Base-by-base conservation (phyloP, 2,113 vertebrate species). In the Pygoscelis antarcticus region DNA sequence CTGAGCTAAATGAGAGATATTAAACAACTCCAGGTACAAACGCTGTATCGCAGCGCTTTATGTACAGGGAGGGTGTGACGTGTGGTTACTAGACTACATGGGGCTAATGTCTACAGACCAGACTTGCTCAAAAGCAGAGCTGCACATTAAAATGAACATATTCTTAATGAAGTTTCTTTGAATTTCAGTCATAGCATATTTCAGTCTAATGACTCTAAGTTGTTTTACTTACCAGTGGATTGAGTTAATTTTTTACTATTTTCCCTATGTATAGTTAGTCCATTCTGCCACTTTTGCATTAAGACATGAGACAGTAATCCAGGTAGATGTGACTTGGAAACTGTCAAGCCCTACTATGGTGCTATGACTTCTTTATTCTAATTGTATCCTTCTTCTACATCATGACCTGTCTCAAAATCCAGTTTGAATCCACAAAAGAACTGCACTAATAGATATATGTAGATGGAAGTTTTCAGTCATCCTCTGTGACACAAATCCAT, bases 1-100 rank as follows among this genome's bases (percentile, higher is more conserved):
- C 93, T 96, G 97, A 96, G 97, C 94, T 94, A 91, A 97, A 96
- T 60, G 60, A 82, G 80, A 93, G 68, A 32, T 36, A 95, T 51
- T 85, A 80, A 87, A 60, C 46, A 29, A 57, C 34, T 27, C 29
- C 74, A 68, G 74, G 87, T 52, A 78, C 89, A 74, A 58, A 34
- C 2, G 2, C 15, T 7, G 75, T 36, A 52, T 23, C 4, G 4
- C n/a, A 44, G 88, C 68, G 54, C 81, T 74, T 66, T 13, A 16
- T 29, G 70, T 25, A n/a, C 68, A 11, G 58, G 71, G 36, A 65
- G 68, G 68, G 32, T 21, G 23, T 38, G 82, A 78, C 1, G 4
- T 55, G 60, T 69, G 86, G 60, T 57, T 49, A 61, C 76, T 20
- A 70, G 38, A 68, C n/a, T 10, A 49, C 64, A 25, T 9, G 84